Evolutionary conservation across 1,140 invertebrate genomes (phyloP).

Genomic region (Chelonus insularis): DNA sequence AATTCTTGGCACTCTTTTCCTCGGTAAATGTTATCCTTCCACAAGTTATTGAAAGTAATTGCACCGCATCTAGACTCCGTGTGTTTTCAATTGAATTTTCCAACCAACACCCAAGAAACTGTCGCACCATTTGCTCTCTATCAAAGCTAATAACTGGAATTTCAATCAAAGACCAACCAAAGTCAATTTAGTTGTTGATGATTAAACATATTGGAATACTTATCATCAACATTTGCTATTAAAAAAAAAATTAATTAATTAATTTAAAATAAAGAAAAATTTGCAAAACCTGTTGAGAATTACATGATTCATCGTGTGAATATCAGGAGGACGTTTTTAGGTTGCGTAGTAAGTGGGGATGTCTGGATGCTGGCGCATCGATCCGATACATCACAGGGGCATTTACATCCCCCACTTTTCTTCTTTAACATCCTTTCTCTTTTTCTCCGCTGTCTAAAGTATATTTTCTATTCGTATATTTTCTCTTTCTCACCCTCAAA

Average conservation of each 20-base stretch:
- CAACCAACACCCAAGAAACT: conserved; percentile 12
- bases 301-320: conserved; percentile 33
- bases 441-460: conserved; percentile 9
- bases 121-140: conserved; percentile 7
- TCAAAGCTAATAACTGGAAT: neutral
- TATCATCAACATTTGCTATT: no score
- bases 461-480: conserved; percentile 27
- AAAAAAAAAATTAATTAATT: neutral
- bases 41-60: conserved; percentile 29
- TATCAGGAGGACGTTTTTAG: conserved; percentile 55
- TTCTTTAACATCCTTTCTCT: conserved; percentile 20
- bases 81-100: conserved; percentile 26
- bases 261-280: neutral
- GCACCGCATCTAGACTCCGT: conserved; percentile 16
- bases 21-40: conserved; percentile 28
- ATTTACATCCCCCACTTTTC: conserved; percentile 40
- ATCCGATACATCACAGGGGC: conserved; percentile 61
- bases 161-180: no score
- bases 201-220: no score
- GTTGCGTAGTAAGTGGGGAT: conserved; percentile 54
- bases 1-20: conserved; percentile 33
- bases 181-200: no score
- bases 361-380: conserved; percentile 60
- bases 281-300: neutral
- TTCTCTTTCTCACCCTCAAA: conserved; percentile 27